Base-by-base conservation (phyloP, 2,888 invertebrate species). In the Megalurothrips usitatus region DNA sequence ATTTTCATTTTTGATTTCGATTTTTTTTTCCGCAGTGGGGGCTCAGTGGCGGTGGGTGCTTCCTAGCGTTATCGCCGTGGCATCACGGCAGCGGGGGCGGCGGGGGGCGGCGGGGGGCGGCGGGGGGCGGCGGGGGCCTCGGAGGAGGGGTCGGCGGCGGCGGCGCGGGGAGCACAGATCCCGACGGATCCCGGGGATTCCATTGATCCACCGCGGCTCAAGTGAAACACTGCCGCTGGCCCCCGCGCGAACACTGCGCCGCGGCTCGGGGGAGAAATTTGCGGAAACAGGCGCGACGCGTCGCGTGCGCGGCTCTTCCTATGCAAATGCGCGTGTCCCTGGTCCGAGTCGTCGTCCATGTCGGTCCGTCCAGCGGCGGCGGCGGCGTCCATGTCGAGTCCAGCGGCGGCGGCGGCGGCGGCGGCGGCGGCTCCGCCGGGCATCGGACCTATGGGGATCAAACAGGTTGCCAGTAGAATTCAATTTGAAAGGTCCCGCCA, bases 401-500 rank as follows among this genome's bases (percentile, higher is more conserved):
- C 58, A 19, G 58, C 52, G n/a, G 10, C 49, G 49, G 10, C 49
- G 12, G 49, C 49, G 10, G 12, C 10, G 49, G 52, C 58, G 58
- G 58, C 19, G 14, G 11, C 58, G 0, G 58, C 14, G 58, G 19
- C 17, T 58, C 17, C 6, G 58, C 19, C 6, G 17, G 58, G 14
- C 19, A 58, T 19, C 58, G 68, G 68, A 75, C 68, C 68, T 75
- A 75, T 75, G 68, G 68, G 68, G 68, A 75, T 75, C 68, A 75
- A 75, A 75, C 68, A 75, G 68, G 68, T 75, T 75, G 68, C 68
- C 68, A 75, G 68, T 75, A 75, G 68, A 75, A 75, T 75, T 75
- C 68, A 75, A 75, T 75, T 75, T 75, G 26, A 58, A 58, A 75
- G 68, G 68, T 58, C 58, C 58, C 58, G 58, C 58, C 58, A 19